These are phyloP conservation scores for Diabrotica virgifera DNA, from an alignment of 1,140 invertebrate species.

Conservation along the genomic window DNA sequence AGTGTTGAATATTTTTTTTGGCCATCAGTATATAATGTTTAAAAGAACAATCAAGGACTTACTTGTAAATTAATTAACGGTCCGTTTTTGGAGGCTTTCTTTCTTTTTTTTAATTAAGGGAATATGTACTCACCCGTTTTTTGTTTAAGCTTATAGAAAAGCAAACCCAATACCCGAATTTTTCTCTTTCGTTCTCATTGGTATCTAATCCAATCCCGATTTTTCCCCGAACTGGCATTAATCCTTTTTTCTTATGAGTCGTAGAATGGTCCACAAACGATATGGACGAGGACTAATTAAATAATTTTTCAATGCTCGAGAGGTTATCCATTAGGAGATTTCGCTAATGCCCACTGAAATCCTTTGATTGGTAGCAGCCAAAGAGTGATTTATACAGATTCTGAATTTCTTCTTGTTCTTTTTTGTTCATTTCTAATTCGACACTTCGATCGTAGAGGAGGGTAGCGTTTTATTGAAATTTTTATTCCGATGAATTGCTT, in stretches of 20 bases:
- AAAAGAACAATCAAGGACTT: no score
- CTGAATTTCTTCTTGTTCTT: not conserved
- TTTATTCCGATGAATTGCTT: slow-evolving; percentile 3
- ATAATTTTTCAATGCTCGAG: not conserved
- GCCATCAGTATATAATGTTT: no score
- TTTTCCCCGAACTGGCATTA: no score
- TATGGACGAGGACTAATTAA: not conserved
- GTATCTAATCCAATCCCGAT: no score
- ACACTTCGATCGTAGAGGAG: not conserved
- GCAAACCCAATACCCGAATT: no score
- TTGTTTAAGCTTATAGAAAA: no score
- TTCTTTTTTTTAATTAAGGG: no score
- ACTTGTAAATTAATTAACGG: no score
- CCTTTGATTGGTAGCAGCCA: slow-evolving; percentile 1
- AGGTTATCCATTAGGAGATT: not conserved
- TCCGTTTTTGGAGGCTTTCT: no score
- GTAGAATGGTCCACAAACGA: not conserved
- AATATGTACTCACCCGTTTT: no score
- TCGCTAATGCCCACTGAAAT: not conserved
- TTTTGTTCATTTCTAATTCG: slow-evolving; percentile 3
- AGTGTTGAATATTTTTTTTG: no score
- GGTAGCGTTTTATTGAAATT: not conserved
- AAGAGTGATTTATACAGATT: slow-evolving; percentile 3
- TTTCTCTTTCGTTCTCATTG: no score
- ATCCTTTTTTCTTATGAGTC: not conserved